Evolutionary conservation across 2,888 invertebrate genomes (phyloP).

Genomic region (Scaptomyza polygonia): DNA sequence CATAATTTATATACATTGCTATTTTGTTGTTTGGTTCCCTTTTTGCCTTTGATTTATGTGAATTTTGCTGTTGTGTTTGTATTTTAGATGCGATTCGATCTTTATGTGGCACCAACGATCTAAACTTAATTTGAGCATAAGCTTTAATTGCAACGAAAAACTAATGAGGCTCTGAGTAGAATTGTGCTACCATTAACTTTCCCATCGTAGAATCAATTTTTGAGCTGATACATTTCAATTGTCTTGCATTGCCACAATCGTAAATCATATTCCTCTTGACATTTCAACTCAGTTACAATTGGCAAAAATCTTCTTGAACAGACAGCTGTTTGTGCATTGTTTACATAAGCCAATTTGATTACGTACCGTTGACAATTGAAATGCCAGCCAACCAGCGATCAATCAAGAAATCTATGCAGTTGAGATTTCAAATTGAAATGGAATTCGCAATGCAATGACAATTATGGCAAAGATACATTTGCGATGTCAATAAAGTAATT

Average conservation of each 20-base stretch:
- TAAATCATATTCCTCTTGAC: constrained; percentile 74
- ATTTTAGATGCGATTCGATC: constrained; percentile 41
- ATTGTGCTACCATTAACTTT: not conserved
- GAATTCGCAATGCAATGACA: constrained; percentile 42
- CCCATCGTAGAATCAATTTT: not conserved
- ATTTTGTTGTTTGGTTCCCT: constrained; percentile 19
- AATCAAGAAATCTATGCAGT: constrained; percentile 18
- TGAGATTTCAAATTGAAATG: constrained; percentile 40
- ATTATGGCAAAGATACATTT: constrained; percentile 38
- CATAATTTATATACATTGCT: constrained; percentile 72
- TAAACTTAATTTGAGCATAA: constrained; percentile 1
- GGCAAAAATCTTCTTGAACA: constrained; percentile 29
- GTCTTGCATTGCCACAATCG: constrained; percentile 17
- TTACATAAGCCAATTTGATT: constrained; percentile 75
- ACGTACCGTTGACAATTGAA: constrained; percentile 66
- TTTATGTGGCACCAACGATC: constrained; percentile 11
- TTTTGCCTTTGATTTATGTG: constrained; percentile 58
- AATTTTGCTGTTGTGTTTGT: constrained; percentile 10
- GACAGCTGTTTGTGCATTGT: constrained; percentile 41
- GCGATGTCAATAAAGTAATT: constrained; percentile 74
- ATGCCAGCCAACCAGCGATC: constrained; percentile 71
- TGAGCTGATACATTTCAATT: constrained; percentile 6
- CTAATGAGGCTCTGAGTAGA: constrained; percentile 14
- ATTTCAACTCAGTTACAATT: constrained; percentile 66
- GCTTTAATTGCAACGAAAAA: constrained; percentile 17